Conservation (phyloP, 2,113 vertebrate species). For the Gobiocypris rarus region DNA sequence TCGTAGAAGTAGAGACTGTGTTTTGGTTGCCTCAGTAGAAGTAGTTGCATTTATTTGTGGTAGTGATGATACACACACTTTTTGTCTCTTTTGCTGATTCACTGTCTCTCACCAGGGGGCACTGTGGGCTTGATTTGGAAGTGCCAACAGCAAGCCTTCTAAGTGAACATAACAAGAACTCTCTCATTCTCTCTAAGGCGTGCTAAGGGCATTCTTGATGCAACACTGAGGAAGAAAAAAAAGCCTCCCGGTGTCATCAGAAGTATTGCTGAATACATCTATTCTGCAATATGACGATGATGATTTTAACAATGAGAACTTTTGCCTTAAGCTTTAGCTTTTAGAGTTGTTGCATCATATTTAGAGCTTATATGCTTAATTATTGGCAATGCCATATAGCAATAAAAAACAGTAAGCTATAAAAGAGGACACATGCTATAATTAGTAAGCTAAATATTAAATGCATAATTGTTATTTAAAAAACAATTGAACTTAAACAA, state of each 20-base stretch:
- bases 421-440: slow-evolving; percentile 38
- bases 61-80: slow-evolving; percentile 65
- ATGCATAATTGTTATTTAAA: slow-evolving; percentile 4
- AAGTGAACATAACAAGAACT: slow-evolving; percentile 65
- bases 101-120: slow-evolving; percentile 73
- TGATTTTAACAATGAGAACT: slow-evolving; percentile 8
- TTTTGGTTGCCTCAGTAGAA: slow-evolving; percentile 55
- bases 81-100: slow-evolving; percentile 70
- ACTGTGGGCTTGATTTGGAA: slow-evolving; percentile 63
- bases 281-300: slow-evolving; percentile 44
- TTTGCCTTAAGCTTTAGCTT: slow-evolving; percentile 27
- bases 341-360: slow-evolving; percentile 2
- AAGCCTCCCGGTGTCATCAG: slow-evolving; percentile 36
- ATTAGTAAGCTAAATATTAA: slow-evolving; percentile 1
- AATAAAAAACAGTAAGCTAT: slow-evolving; percentile 41
- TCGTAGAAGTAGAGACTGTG: slow-evolving; percentile 67
- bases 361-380: neutral
- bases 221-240: slow-evolving; percentile 62
- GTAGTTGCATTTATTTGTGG: slow-evolving; percentile 56
- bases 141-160: slow-evolving; percentile 64
- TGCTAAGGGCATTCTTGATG: slow-evolving; percentile 71
- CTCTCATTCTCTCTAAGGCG: slow-evolving; percentile 57
- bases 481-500: slow-evolving; percentile 18
- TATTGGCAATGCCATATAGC: slow-evolving; percentile 31
- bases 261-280: slow-evolving; percentile 38